phyloP scores from a whole-genome alignment of 2,888 invertebrate genomes.

The Camponotus fellah region DNA sequence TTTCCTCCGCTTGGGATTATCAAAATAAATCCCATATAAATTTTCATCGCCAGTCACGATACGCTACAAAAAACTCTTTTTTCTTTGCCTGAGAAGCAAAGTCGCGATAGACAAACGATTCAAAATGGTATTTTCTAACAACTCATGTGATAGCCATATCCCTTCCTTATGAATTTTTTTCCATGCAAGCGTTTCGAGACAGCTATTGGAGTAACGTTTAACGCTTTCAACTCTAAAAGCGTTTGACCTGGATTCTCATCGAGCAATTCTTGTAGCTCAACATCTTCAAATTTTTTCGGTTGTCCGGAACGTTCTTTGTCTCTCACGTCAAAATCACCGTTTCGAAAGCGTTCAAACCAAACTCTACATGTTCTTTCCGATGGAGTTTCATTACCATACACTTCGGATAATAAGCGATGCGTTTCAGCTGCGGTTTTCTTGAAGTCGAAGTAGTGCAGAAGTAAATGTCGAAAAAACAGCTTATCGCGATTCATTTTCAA shows the following conservation, averaged over 20 bases:
- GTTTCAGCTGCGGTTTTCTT: too few species aligned
- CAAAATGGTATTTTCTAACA: background rate
- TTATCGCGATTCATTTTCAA: too few species aligned
- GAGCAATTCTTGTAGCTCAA: conserved; percentile 5
- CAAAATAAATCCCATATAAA: background rate
- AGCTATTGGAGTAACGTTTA: conserved; percentile 11
- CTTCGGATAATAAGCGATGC: too few species aligned
- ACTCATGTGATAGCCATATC: background rate
- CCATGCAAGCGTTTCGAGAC: background rate
- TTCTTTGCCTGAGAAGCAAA: background rate
- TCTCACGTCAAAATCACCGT: too few species aligned
- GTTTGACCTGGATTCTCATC: background rate
- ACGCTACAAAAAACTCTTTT: background rate
- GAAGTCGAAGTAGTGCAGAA: too few species aligned
- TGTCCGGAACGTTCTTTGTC: too few species aligned
- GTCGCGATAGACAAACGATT: background rate
- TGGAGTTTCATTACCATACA: background rate
- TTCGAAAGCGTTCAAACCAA: too few species aligned
- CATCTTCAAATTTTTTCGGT: background rate
- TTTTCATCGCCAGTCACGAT: conserved; percentile 4
- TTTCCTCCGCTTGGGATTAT: background rate
- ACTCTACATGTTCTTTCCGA: background rate
- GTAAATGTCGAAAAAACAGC: too few species aligned
- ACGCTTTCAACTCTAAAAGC: background rate
- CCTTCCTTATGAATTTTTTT: too few species aligned